These are phyloP conservation scores for Ichneumoninae sp. DNA, from an alignment of 2,888 invertebrate genomes.

Conservation along the genomic window DNA sequence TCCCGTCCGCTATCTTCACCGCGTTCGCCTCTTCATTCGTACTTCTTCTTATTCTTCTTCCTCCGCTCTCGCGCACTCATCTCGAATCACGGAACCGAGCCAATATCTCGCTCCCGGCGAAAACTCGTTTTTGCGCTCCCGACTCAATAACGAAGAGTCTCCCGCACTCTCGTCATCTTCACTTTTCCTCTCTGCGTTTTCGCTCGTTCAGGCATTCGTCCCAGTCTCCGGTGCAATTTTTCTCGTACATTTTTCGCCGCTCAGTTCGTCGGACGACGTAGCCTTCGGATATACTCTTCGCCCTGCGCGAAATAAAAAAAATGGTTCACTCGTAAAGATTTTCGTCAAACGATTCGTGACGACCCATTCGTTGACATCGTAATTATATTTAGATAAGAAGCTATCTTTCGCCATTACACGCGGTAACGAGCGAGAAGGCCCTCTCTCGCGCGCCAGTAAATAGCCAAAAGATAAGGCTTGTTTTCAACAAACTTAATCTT, in stretches of 20 bases:
- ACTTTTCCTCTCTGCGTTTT: constrained; percentile 30
- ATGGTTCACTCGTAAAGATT: constrained; percentile 62
- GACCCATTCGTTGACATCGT: constrained; percentile 73
- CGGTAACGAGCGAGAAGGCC: constrained; percentile 59
- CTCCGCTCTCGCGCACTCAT: constrained; percentile 13
- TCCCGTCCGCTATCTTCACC: constrained; percentile 15
- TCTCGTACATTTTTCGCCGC: background rate
- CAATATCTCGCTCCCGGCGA: constrained; percentile 41
- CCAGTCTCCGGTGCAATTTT: constrained; percentile 26
- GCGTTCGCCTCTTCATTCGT: constrained; percentile 21
- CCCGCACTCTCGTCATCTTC: constrained; percentile 41
- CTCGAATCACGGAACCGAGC: constrained; percentile 32
- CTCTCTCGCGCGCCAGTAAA: constrained; percentile 59
- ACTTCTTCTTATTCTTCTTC: constrained; percentile 19
- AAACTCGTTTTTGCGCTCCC: constrained; percentile 34
- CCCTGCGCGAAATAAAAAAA: constrained; percentile 41
- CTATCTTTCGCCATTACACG: constrained; percentile 69
- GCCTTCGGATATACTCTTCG: background rate
- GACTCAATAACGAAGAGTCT: constrained; percentile 42
- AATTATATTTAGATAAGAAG: constrained; percentile 77
- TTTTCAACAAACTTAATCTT: constrained; percentile 79
- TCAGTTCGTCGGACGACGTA: too few species aligned
- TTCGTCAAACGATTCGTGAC: constrained; percentile 65
- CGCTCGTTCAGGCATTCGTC: background rate
- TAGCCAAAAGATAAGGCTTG: constrained; percentile 76